These are phyloP conservation scores for Nycticebus coucang DNA, from an alignment of 2,113 vertebrate species.

Conservation along the genomic window DNA sequence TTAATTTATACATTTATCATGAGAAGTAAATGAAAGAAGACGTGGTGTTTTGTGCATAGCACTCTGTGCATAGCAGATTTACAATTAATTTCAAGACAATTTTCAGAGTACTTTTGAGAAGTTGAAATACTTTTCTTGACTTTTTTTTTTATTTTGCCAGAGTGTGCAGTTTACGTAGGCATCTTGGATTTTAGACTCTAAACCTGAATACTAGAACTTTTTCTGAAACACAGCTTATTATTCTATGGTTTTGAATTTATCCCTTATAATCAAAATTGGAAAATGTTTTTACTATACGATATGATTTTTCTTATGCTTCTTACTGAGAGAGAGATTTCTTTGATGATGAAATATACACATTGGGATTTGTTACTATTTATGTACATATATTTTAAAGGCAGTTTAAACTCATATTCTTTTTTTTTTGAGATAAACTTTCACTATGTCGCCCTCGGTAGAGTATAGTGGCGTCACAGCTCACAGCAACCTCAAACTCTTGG, in stretches of 20 bases:
- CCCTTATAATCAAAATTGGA: neutral
- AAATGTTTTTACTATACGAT: neutral
- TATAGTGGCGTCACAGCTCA: too few relatives aligned
- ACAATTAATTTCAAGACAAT: neutral
- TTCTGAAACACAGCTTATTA: neutral
- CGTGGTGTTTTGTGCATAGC: neutral
- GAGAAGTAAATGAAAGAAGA: neutral
- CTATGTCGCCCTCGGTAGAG: too few relatives aligned
- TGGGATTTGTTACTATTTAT: neutral
- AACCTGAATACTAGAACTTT: neutral
- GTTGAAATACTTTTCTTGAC: neutral
- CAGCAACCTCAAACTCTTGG: too few relatives aligned
- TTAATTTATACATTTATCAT: neutral
- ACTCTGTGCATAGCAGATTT: neutral
- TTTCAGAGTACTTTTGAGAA: neutral
- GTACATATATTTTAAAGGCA: neutral
- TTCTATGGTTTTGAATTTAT: conserved; percentile 8
- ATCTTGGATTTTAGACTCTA: neutral
- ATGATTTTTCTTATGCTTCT: neutral
- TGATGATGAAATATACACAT: neutral
- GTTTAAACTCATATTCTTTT: neutral
- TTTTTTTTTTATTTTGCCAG: neutral
- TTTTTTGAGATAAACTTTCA: neutral
- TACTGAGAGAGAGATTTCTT: neutral
- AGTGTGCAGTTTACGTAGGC: neutral